Conservation (phyloP, 2,888 invertebrate species). For the Leptinotarsa rubiginosa region DNA sequence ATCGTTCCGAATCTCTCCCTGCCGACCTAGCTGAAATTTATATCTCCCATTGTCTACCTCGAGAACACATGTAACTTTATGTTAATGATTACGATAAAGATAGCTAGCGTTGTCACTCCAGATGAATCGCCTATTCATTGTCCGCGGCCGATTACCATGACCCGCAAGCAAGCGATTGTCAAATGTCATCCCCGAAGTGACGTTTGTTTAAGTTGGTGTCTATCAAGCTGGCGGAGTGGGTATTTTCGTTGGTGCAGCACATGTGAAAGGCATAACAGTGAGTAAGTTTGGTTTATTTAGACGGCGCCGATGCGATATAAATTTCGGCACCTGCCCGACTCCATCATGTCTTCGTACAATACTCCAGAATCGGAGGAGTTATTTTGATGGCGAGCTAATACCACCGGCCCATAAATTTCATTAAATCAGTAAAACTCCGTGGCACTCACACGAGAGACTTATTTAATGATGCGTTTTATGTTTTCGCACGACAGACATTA, state of each 20-base stretch:
- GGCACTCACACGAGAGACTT: conserved; percentile 65
- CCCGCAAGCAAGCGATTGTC: conserved; percentile 46
- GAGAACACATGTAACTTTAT: conserved; percentile 44
- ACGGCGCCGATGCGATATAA: conserved; percentile 50
- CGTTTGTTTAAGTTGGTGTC: conserved; percentile 47
- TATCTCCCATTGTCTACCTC: conserved; percentile 43
- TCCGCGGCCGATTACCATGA: conserved; percentile 44
- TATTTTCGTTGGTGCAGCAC: conserved; percentile 34
- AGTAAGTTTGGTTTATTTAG: conserved; percentile 43
- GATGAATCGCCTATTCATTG: conserved; percentile 46
- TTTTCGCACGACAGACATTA: conserved; percentile 67
- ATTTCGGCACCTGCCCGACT: conserved; percentile 57
- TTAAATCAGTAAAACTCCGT: conserved; percentile 64
- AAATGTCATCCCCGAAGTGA: conserved; percentile 42
- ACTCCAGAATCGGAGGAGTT: conserved; percentile 47
- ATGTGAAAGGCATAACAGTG: conserved; percentile 27
- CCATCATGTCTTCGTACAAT: conserved; percentile 53
- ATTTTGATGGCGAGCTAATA: conserved; percentile 55
- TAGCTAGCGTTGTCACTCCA: conserved; percentile 43
- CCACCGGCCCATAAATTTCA: conserved; percentile 61
- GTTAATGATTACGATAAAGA: conserved; percentile 45
- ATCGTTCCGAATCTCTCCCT: conserved; percentile 33
- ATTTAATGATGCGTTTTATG: conserved; percentile 68
- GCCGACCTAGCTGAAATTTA: conserved; percentile 38
- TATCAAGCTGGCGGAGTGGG: conserved; percentile 36